Evolutionary conservation across 2,888 invertebrate species (phyloP).

Genomic region (Parnassius orleans): DNA sequence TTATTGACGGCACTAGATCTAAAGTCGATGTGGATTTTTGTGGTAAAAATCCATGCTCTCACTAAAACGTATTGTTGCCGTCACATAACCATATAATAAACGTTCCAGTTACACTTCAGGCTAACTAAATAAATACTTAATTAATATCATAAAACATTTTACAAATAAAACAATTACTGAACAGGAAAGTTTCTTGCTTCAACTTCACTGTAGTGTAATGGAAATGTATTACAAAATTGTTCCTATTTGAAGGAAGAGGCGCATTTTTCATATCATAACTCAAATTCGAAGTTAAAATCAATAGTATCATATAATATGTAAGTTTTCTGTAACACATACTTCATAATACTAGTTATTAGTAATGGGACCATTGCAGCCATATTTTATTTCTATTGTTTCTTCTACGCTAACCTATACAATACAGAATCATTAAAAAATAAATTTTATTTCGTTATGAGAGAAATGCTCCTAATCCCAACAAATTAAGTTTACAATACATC

Average conservation of each 20-base stretch:
- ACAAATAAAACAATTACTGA: slow-evolving; percentile 51
- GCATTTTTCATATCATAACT: slow-evolving; percentile 29
- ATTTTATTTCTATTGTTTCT: background rate
- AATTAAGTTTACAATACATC: slow-evolving; percentile 45
- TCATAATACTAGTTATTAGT: background rate
- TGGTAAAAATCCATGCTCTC: slow-evolving; percentile 5
- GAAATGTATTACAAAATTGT: slow-evolving; percentile 37
- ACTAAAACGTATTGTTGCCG: slow-evolving; percentile 20
- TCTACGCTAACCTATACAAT: background rate
- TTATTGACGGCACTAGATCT: background rate
- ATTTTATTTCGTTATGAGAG: slow-evolving; percentile 22
- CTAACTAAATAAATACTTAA: slow-evolving; percentile 75
- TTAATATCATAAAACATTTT: slow-evolving; percentile 68
- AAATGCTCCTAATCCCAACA: slow-evolving; percentile 37
- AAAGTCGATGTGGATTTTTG: background rate
- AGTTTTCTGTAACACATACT: background rate
- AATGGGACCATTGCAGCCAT: background rate
- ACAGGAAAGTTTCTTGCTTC: slow-evolving; percentile 37
- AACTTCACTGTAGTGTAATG: slow-evolving; percentile 35
- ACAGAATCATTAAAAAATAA: slow-evolving; percentile 13
- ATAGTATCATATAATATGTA: background rate
- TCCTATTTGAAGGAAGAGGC: slow-evolving; percentile 26
- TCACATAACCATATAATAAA: slow-evolving; percentile 27
- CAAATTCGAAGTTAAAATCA: background rate
- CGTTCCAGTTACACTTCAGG: slow-evolving; percentile 39